Evolutionary conservation across 2,113 vertebrate genomes (phyloP), one percentile per base, ranked within the genome.

Genomic region (Brienomyrus brachyistius): DNA sequence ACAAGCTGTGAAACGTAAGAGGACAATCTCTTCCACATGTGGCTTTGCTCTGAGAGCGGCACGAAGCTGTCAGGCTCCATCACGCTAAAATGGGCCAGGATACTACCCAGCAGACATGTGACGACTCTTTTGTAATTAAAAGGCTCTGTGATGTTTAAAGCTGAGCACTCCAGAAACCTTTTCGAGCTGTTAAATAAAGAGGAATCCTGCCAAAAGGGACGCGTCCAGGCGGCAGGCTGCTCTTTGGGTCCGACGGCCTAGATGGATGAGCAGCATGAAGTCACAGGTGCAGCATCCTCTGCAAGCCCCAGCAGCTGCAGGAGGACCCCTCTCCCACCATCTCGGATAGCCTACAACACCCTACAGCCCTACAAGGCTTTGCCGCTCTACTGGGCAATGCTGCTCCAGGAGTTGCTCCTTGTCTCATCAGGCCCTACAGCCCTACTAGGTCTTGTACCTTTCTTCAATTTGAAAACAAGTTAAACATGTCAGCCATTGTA

Each of bases 1-100:
- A 98, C 98, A 98, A 98, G 98, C 98, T 99, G 98, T 97, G 98
- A 99, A 99, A 98, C 96, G 97, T 97, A 97, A 98, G 97, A 98
- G 97, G 97, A 96, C 97, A 98, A 99, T 99, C 98, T 97, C 96
- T 99, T 98, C 98, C 98, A 99, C 98, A 99, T 99, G 98, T 98
- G 97, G 91, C 94, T 93, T 94, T 93, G 93, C 96, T 97, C 94
- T 93, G 90, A 97, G 95, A 98, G 96, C 96, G 95, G 96, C 93
- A 95, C 96, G 94, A 95, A 96, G 96, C 93, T 98, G 97, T 97
- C 95, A 95, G 95, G 94, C 93, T 94, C 94, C 96, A 97, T 98
- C 97, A 96, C 66, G 92, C 94, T 92, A 97, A 97, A 97, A 97
- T 95, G 95, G 95, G 95, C 96, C 96, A 96, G 95, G 95, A 93